Evolutionary conservation across 2,888 invertebrate species (phyloP).

Genomic region (Ethmia dodecea): DNA sequence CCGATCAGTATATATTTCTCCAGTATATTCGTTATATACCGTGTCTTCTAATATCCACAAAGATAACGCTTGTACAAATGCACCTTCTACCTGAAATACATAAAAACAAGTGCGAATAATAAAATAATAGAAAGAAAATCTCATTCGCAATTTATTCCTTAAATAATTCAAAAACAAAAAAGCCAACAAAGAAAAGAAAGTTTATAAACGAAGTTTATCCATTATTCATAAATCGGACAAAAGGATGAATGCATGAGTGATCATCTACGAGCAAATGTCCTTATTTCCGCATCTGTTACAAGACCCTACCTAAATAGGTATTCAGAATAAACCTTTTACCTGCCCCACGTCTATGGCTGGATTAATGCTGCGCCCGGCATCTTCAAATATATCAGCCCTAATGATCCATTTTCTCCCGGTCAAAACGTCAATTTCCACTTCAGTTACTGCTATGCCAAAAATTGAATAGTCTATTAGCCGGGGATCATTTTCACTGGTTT

Average conservation of each 20-base stretch:
- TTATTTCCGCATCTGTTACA: constrained; percentile 13
- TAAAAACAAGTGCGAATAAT: too few relatives aligned
- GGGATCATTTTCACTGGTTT: neutral
- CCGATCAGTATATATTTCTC: too few relatives aligned
- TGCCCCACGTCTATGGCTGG: constrained; percentile 85
- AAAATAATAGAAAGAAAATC: too few relatives aligned
- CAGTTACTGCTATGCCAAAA: neutral
- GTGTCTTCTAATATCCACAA: too few relatives aligned
- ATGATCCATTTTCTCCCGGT: neutral
- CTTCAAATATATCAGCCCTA: constrained; percentile 48
- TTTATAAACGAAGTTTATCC: too few relatives aligned
- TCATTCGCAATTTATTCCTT: too few relatives aligned
- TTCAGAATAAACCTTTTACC: constrained; percentile 33
- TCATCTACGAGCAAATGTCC: constrained; percentile 10
- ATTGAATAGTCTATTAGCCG: neutral
- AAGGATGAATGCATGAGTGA: constrained; percentile 15
- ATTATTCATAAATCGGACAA: constrained; percentile 13
- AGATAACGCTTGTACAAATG: too few relatives aligned
- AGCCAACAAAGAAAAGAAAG: constrained; percentile 4
- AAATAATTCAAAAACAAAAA: constrained; percentile 7
- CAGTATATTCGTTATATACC: too few relatives aligned
- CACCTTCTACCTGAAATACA: too few relatives aligned
- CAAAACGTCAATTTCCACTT: neutral
- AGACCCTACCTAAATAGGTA: constrained; percentile 10
- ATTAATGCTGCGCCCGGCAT: constrained; percentile 82